Base-by-base conservation (phyloP, 2,888 invertebrate species). In the Erebia epiphron region DNA sequence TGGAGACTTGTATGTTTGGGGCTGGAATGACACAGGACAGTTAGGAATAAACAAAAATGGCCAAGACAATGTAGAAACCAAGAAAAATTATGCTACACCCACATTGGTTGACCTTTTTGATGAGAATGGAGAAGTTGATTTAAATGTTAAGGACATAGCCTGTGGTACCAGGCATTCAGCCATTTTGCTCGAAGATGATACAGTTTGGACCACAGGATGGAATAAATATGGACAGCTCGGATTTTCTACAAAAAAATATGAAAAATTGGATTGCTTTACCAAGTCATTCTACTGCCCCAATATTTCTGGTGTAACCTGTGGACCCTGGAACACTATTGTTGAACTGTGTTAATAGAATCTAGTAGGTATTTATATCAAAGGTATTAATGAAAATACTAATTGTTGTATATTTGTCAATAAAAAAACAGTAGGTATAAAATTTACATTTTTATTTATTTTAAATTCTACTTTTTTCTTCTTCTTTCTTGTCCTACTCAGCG, bases 1-100 rank as follows among this genome's bases (percentile, higher is more conserved):
- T 85, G 98, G 98, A 14, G 98, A 98, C 84, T 82, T 98, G 0
- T 98, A 98, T 83, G 94, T 95, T 2, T 98, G 98, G 98, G 98
- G 98, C 9, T 98, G 97, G 96, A 98, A 98, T 88, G 95, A 96
- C 74, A 95, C 95, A 80, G 98, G 98, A 0, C 98, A 98, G 86
- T 88, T 98, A 16, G 98, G 98, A 9, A 86, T 96, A 46, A 85
- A 87, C 71, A 82, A 82, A 50, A 82, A 86, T 73, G 76, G 74
- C 58, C 71, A 73, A 64, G 69, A 69, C 14, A 74, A 79, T 52
- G 50, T 62, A 50, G 76, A 77, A 60, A 76, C 72, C 64, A 78
- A 79, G 14, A 83, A 83, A 75, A 91, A 86, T 72, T 85, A 81
- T 73, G 79, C 85, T 4, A 69, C 90, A 41, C 93, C 93, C 46